Percentiles rank a stretch among this genome's conserved stretches.
Evolutionary conservation across 2,797 vertebrate species (phyloP).

Genomic region (Peromyscus aztecus): DNA sequence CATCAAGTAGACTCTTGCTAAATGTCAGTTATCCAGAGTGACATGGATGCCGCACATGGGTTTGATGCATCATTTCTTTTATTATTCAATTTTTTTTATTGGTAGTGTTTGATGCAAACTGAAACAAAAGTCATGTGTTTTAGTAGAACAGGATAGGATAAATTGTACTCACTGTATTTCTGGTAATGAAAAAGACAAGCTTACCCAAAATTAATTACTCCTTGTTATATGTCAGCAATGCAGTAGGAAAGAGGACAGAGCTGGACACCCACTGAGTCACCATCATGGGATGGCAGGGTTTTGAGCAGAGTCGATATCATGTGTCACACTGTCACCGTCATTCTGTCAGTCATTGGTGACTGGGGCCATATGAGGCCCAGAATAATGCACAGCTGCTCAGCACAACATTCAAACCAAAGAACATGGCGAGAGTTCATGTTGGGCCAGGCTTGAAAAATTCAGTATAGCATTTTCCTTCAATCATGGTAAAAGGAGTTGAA

Average conservation of each 20-base stretch:
- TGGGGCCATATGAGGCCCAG: constrained; percentile 85
- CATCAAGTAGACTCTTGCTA: not conserved
- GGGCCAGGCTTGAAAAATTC: constrained; percentile 63
- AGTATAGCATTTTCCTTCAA: constrained; percentile 67
- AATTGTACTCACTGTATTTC: constrained; percentile 82
- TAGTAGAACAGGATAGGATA: constrained; percentile 73
- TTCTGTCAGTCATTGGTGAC: constrained; percentile 87
- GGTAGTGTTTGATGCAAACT: constrained; percentile 72
- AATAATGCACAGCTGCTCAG: constrained; percentile 84
- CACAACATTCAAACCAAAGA: constrained; percentile 69
- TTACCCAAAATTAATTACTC: constrained; percentile 84
- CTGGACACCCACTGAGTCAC: constrained; percentile 85
- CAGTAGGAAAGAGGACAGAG: constrained; percentile 77
- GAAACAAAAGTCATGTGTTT: constrained; percentile 80
- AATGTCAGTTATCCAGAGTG: not conserved
- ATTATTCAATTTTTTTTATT: constrained; percentile 58
- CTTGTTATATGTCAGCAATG: constrained; percentile 84
- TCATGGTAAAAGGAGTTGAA: not conserved
- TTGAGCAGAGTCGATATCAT: constrained; percentile 79
- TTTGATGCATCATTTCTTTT: not conserved
- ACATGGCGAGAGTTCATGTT: constrained; percentile 51
- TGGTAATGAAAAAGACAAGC: constrained; percentile 82
- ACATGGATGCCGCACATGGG: not conserved
- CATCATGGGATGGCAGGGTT: constrained; percentile 83
- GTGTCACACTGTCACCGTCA: constrained; percentile 82